These are phyloP conservation scores for Panthera leo DNA, from an alignment of 2,113 vertebrate genomes.

Conservation along the genomic window DNA sequence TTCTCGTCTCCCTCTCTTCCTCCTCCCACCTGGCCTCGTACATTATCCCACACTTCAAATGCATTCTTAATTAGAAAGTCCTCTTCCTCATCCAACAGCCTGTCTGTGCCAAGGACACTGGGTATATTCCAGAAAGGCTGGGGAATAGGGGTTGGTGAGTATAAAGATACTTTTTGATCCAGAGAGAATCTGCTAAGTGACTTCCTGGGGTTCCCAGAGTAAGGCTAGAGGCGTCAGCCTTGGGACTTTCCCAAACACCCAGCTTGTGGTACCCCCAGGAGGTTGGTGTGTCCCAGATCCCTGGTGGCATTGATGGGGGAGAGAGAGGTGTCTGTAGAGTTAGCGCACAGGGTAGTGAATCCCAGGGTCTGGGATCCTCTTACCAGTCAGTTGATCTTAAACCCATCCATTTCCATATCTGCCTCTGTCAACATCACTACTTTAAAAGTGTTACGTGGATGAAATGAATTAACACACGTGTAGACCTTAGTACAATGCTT, in stretches of 20 bases:
- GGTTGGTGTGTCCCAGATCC: background rate
- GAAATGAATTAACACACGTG: background rate
- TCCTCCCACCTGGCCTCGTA: slow-evolving; percentile 56
- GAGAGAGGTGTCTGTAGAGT: background rate
- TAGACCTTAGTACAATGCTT: background rate
- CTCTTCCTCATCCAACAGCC: slow-evolving; percentile 10
- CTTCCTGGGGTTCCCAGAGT: slow-evolving; percentile 25
- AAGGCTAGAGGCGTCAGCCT: background rate
- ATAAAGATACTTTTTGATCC: slow-evolving; percentile 22
- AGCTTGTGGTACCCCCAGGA: background rate
- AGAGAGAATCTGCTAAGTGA: slow-evolving; percentile 32
- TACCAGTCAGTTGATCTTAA: background rate
- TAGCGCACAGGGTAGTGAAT: background rate
- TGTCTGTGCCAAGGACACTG: slow-evolving; percentile 50
- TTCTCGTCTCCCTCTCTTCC: background rate
- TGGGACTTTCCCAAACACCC: background rate
- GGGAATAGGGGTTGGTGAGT: background rate
- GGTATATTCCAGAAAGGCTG: background rate
- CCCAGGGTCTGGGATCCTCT: background rate
- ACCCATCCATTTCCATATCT: background rate
- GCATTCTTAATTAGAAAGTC: slow-evolving; percentile 56
- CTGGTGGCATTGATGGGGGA: background rate
- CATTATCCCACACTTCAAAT: slow-evolving; percentile 52
- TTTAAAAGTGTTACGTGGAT: background rate
- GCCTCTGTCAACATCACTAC: background rate